Conservation (phyloP, 2,113 vertebrate species). For the Alexandromys fortis region DNA sequence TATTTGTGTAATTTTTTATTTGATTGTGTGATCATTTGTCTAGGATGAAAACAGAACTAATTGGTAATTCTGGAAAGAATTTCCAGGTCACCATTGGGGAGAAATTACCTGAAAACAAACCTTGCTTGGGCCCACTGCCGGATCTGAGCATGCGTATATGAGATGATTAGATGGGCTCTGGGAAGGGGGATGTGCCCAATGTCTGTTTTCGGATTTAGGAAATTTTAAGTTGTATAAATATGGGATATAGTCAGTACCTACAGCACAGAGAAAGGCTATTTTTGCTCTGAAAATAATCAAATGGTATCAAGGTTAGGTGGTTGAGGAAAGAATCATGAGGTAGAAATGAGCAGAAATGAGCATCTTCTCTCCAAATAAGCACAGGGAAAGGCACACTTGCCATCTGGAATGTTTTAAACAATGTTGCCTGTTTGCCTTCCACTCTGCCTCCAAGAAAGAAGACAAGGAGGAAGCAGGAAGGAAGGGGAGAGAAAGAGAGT, state of each 20-base stretch:
- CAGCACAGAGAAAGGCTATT: background rate
- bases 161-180: background rate
- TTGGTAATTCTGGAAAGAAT: conserved; percentile 38
- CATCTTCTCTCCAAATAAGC: background rate
- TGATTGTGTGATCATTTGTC: conserved; percentile 20
- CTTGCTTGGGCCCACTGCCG: background rate
- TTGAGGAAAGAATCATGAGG: background rate
- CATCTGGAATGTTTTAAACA: background rate
- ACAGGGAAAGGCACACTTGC: background rate
- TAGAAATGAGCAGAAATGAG: background rate
- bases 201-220: conserved; percentile 38
- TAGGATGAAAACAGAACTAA: conserved; percentile 56
- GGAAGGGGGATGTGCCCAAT: background rate
- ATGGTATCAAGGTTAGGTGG: background rate
- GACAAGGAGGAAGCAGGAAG: background rate
- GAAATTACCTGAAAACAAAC: conserved; percentile 42
- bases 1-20: conserved; percentile 45
- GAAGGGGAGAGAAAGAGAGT: background rate
- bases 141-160: background rate
- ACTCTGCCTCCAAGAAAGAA: background rate
- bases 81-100: background rate
- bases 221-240: conserved; percentile 24
- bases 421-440: background rate
- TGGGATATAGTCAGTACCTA: background rate
- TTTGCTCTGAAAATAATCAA: conserved; percentile 32